phyloP scores from a whole-genome alignment of 1,140 invertebrate species.

The Listronotus bonariensis region DNA sequence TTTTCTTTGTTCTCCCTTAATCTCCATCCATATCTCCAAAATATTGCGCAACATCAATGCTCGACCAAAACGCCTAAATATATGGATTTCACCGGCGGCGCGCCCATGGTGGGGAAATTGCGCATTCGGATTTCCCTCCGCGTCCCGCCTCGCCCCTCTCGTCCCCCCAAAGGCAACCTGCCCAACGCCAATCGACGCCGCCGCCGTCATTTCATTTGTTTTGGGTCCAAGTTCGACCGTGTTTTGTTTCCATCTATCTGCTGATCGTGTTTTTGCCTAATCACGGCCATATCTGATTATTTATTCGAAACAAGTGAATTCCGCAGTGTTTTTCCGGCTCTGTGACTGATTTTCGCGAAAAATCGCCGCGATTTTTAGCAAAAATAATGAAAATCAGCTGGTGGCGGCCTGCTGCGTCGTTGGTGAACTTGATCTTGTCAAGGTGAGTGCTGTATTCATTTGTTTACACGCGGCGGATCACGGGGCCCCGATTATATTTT shows the following conservation, averaged over 20 bases:
- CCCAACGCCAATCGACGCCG: slow-evolving; percentile 41
- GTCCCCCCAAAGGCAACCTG: slow-evolving; percentile 22
- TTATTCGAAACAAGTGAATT: background rate
- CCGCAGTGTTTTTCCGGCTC: too few species aligned
- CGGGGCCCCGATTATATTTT: slow-evolving; percentile 17
- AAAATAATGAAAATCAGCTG: slow-evolving; percentile 27
- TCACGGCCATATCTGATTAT: background rate
- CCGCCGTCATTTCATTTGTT: slow-evolving; percentile 47
- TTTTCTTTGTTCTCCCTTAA: background rate
- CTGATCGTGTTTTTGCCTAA: background rate
- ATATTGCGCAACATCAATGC: slow-evolving; percentile 46
- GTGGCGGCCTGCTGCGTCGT: slow-evolving; percentile 8
- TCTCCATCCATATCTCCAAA: slow-evolving; percentile 10
- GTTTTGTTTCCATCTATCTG: slow-evolving; percentile 17
- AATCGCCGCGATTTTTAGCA: background rate
- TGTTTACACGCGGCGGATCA: slow-evolving; percentile 30
- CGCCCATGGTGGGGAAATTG: slow-evolving; percentile 48
- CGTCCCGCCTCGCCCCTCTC: slow-evolving; percentile 29
- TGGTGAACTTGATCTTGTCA: slow-evolving; percentile 34
- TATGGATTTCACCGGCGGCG: slow-evolving; percentile 23
- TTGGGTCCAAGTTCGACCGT: slow-evolving; percentile 27
- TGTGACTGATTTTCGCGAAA: slow-evolving; percentile 4
- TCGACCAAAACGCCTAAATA: slow-evolving; percentile 40
- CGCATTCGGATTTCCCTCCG: slow-evolving; percentile 48
- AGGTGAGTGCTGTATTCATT: slow-evolving; percentile 31